These are phyloP conservation scores for Heliothis virescens DNA, from an alignment of 1,140 invertebrate species.

Conservation along the genomic window DNA sequence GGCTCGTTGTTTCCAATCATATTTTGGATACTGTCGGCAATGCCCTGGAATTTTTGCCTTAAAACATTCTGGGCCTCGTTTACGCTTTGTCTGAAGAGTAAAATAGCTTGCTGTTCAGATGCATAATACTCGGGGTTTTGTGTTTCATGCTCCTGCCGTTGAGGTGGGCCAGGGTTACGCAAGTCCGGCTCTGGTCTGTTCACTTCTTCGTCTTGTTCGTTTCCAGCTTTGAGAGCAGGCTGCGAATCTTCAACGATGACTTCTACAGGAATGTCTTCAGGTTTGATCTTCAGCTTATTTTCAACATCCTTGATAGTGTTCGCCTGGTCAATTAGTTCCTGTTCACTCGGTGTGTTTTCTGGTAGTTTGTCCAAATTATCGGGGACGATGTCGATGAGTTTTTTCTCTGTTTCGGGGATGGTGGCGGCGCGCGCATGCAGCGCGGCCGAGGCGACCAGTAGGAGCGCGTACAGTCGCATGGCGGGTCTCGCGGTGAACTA, in stretches of 20 bases:
- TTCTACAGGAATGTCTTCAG: slow-evolving; percentile 66
- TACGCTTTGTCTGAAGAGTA: slow-evolving; percentile 65
- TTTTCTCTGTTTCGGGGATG: slow-evolving; percentile 54
- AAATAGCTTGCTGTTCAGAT: slow-evolving; percentile 61
- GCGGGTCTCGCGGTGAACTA: slow-evolving; percentile 65
- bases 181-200: slow-evolving; percentile 70
- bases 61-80: slow-evolving; percentile 65
- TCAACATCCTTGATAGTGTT: slow-evolving; percentile 64
- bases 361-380: slow-evolving; percentile 61
- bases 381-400: background rate
- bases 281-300: slow-evolving; percentile 63
- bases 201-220: slow-evolving; percentile 56
- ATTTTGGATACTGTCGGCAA: slow-evolving; percentile 67
- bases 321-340: slow-evolving; percentile 60
- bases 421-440: slow-evolving; percentile 68
- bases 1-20: slow-evolving; percentile 66
- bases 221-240: slow-evolving; percentile 55
- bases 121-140: slow-evolving; percentile 72
- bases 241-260: slow-evolving; percentile 62
- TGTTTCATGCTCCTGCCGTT: slow-evolving; percentile 78
- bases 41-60: slow-evolving; percentile 63
- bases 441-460: slow-evolving; percentile 63
- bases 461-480: slow-evolving; percentile 73
- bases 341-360: slow-evolving; percentile 64
- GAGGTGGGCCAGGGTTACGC: slow-evolving; percentile 74